phyloP scores from a whole-genome alignment of 2,113 vertebrate species.

The Sorex fumeus region DNA sequence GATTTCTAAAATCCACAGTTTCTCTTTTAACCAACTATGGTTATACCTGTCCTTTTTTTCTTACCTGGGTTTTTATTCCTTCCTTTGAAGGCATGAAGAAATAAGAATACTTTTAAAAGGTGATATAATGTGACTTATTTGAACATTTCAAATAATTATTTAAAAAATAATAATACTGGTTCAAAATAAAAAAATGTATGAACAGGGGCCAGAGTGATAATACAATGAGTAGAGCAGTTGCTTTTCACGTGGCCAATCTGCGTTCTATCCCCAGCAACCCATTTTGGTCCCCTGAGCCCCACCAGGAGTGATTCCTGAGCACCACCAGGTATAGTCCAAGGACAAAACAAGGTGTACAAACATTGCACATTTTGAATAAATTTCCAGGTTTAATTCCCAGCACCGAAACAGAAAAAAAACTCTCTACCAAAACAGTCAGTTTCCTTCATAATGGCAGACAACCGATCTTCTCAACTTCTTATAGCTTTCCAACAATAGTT shows the following conservation, averaged over 20 bases:
- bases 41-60: conserved; percentile 51
- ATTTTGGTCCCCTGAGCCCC: too few relatives aligned
- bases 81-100: conserved; percentile 46
- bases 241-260: too few relatives aligned
- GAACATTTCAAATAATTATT: background rate
- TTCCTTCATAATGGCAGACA: background rate
- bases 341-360: conserved; percentile 39
- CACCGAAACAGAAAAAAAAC: background rate
- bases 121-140: conserved; percentile 43
- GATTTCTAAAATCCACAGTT: conserved; percentile 7
- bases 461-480: background rate
- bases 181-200: background rate
- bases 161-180: background rate
- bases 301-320: too few relatives aligned
- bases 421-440: background rate
- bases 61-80: conserved; percentile 47
- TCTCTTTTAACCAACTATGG: conserved; percentile 32
- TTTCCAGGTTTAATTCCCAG: too few relatives aligned
- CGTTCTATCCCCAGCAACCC: too few relatives aligned
- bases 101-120: conserved; percentile 44
- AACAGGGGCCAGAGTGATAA: too few relatives aligned
- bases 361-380: background rate
- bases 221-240: too few relatives aligned
- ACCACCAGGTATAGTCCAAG: too few relatives aligned
- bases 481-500: conserved; percentile 6